A percentile compares a stretch with the other conserved stretches of the same genome.
Evolutionary conservation across 1,140 invertebrate genomes (phyloP).

Genomic region (Drosophila guanche): DNA sequence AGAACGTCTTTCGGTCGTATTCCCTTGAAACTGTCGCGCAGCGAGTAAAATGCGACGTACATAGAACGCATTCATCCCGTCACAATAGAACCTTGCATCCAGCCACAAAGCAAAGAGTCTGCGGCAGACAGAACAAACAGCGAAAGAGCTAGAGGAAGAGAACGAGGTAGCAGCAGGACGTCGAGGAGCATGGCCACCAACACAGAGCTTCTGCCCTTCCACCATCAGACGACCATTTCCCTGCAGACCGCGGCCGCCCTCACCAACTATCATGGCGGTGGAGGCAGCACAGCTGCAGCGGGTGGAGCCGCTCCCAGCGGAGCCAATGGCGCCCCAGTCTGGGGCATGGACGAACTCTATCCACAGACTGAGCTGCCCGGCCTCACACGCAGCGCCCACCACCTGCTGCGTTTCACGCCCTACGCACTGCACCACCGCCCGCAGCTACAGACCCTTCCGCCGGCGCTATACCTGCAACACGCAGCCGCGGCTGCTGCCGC

Average conservation of each 20-base stretch:
- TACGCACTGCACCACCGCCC: constrained; percentile 81
- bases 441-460: constrained; percentile 73
- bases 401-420: constrained; percentile 81
- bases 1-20: not conserved
- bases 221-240: constrained; percentile 79
- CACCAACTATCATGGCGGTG: constrained; percentile 76
- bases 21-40: constrained; percentile 10
- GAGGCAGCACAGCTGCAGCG: constrained; percentile 41
- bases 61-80: constrained; percentile 8
- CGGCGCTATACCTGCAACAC: constrained; percentile 77
- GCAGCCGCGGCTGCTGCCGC: constrained; percentile 73
- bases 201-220: constrained; percentile 79
- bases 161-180: constrained; percentile 9
- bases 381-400: constrained; percentile 73
- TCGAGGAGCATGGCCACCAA: constrained; percentile 74
- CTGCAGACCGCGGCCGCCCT: constrained; percentile 76
- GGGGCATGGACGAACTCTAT: constrained; percentile 79
- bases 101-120: constrained; percentile 9
- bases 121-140: constrained; percentile 12
- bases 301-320: constrained; percentile 41
- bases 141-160: constrained; percentile 16
- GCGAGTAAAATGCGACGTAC: constrained; percentile 54
- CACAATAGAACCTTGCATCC: too few species aligned
- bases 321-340: constrained; percentile 48
- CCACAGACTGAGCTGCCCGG: constrained; percentile 83